A percentile compares a stretch with the other conserved stretches of the same genome.
These are phyloP conservation scores for Watsonalla cultraria DNA, from an alignment of 2,888 invertebrate species.

Conservation along the genomic window DNA sequence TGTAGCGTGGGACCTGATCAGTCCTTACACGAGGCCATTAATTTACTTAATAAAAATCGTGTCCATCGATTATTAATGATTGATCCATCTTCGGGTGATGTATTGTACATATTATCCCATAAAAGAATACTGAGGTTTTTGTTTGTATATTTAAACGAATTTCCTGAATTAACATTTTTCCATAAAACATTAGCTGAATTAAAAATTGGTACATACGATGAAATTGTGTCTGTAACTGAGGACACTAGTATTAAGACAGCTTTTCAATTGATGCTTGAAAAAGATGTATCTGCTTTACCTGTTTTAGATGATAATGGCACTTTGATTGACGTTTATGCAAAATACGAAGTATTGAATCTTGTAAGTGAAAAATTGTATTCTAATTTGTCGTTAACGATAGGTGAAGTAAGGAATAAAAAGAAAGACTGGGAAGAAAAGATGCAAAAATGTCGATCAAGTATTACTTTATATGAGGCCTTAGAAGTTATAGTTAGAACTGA, in stretches of 20 bases:
- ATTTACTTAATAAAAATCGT: slow-evolving; percentile 62
- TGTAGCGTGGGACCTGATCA: slow-evolving; percentile 66
- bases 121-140: slow-evolving; percentile 70
- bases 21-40: slow-evolving; percentile 70
- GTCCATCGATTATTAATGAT: slow-evolving; percentile 68
- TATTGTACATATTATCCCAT: slow-evolving; percentile 68
- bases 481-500: slow-evolving; percentile 95
- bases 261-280: slow-evolving; percentile 64
- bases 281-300: slow-evolving; percentile 70
- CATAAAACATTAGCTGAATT: slow-evolving; percentile 64
- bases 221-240: slow-evolving; percentile 63
- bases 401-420: slow-evolving; percentile 91
- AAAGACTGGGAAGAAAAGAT: slow-evolving; percentile 96
- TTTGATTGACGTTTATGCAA: slow-evolving; percentile 68
- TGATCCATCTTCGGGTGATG: slow-evolving; percentile 63
- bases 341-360: slow-evolving; percentile 82
- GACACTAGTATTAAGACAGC: slow-evolving; percentile 63
- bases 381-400: slow-evolving; percentile 91
- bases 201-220: slow-evolving; percentile 69
- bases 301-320: slow-evolving; percentile 62
- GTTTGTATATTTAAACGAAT: slow-evolving; percentile 72
- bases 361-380: slow-evolving; percentile 96
- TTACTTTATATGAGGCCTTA: slow-evolving; percentile 90
- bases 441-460: slow-evolving; percentile 91
- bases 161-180: slow-evolving; percentile 71